Evolutionary conservation across 2,113 vertebrate species (phyloP).

Genomic region (Haplochromis vanheusdeni): DNA sequence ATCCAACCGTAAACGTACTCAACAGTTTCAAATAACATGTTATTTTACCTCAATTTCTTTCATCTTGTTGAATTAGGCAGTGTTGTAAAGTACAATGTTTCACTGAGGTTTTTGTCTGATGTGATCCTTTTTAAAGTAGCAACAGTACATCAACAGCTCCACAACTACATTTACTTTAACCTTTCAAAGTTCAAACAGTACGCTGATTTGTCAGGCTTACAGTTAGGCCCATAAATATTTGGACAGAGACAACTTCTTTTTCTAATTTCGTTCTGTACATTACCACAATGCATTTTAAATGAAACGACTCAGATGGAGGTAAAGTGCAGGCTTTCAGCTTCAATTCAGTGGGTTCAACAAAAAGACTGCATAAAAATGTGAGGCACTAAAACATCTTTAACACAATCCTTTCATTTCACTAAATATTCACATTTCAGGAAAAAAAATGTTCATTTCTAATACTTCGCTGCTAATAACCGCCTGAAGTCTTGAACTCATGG

Average conservation of each 20-base stretch:
- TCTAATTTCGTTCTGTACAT: neutral
- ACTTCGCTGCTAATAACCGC: rapidly evolving
- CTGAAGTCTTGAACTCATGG: neutral
- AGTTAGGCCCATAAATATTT: neutral
- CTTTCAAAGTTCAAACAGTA: neutral
- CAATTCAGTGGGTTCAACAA: neutral
- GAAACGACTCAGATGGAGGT: neutral
- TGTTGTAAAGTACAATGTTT: neutral
- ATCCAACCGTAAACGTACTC: neutral
- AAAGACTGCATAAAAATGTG: neutral
- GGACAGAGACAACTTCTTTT: neutral
- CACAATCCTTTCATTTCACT: neutral
- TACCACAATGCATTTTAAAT: neutral
- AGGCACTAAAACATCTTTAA: neutral
- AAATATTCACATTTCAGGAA: neutral
- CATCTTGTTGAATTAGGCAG: neutral
- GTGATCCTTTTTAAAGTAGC: neutral
- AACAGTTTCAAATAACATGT: neutral
- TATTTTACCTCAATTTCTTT: neutral
- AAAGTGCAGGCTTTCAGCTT: neutral
- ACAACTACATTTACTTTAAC: neutral
- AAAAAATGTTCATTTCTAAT: neutral
- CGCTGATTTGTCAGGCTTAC: neutral
- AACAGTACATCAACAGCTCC: neutral
- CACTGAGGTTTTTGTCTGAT: neutral